Evolutionary conservation across 2,888 invertebrate genomes (phyloP), one percentile per base, ranked within the genome.

Genomic region (Drosophila demipolita): DNA sequence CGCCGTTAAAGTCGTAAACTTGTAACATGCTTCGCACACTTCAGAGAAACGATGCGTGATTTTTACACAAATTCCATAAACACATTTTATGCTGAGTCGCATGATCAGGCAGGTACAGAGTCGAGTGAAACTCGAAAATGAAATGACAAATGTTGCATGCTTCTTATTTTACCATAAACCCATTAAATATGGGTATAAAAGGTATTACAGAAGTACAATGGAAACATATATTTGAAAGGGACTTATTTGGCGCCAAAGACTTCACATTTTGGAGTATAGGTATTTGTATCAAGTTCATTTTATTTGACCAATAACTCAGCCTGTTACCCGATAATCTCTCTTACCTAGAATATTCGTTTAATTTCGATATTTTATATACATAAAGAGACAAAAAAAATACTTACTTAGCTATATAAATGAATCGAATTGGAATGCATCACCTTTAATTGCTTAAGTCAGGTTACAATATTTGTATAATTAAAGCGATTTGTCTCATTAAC

Each of bases 41-140:
- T 80, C 36, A 49, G 26, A 78, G 60, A 70, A 72, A 74, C 69
- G 69, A 76, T 79, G 88, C 84, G 84, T 84, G 84, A 84, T 89
- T 84, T 89, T 84, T 82, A 82, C 86, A 40, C 40, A 79, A 79
- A 74, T 76, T 65, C 53, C 64, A 35, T 66, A 45, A 62, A 63
- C 15, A n/a, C 61, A 36, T 40, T 38, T 7, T 40, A 4, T 15
- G 15, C 52, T 48, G 29, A 15, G 45, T 38, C 36, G 61, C 73
- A 66, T 23, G 59, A 58, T 57, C 42, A 45, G 58, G 58, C 78
- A 75, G 75, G 61, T 78, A 78, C 40, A 45, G 66, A 36, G 23
- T 23, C n/a, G 7, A 35, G 17, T n/a, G 23, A 11, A 26, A 20
- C 12, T 9, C n/a, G 4, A 35, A 38, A 8, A 33, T 23, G 15